Base-by-base conservation (phyloP, 2,113 vertebrate species). In the Miniopterus natalensis region DNA sequence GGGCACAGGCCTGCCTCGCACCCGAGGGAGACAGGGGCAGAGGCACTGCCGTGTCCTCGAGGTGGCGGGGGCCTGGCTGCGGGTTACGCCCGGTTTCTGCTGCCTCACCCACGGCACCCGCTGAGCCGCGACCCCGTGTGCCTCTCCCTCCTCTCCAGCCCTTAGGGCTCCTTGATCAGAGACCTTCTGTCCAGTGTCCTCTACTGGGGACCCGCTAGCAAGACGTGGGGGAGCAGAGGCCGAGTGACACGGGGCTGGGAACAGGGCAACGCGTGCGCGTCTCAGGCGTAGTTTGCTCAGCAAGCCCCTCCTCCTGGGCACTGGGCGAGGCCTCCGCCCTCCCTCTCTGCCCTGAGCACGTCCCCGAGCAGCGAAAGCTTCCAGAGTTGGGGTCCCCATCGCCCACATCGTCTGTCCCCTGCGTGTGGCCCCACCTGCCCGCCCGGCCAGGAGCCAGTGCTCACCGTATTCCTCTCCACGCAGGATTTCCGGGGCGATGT, bases 401-500 rank as follows among this genome's bases (percentile, higher is more conserved):
- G 8, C 5, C 18, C 27, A 7, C 42, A 8, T 36, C 36, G 36
- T 3, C 11, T 2, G 4, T 12, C 45, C 31, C n/a, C 74, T 3
- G 0, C 9, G 31, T 4, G 36, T 4, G 8, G 5, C 18, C 31
- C 66, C 61, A 36, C 85, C 51, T 8, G 0, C 45, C 2, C 0
- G 2, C 29, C 47, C 1, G 0, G 6, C n/a, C 0, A 1, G 40
- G 2, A 0, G 10, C 92, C 4, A 0, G 0, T 0, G 8, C 99
- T 98, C 97, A 99, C 99, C 99, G 15, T 99, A 99, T 89, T 99
- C 99, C 95, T 99, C 99, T 96, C 99, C 99, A 96, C 99, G 98
- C 63, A 99, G 99, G 97, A 99, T 99, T 97, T 99, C 99, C 0
- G 99, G 99, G 61, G 99, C 99, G 8, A 99, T 99, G 95, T 99